phyloP scores from a whole-genome alignment of 2,113 vertebrate genomes.

The Dipodomys ordii region DNA sequence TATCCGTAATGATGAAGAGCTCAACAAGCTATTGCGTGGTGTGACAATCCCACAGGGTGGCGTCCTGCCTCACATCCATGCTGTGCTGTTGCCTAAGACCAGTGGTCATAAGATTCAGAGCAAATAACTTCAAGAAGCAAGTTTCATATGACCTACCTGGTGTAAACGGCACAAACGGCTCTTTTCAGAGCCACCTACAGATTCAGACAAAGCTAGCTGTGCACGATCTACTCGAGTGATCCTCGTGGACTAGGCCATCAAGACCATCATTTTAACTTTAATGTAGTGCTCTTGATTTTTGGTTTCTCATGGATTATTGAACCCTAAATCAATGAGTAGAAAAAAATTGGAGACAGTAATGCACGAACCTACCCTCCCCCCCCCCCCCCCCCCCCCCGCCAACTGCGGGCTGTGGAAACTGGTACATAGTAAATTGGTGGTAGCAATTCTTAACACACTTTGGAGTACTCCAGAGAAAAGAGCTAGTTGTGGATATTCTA shows the following conservation, averaged over 20 bases:
- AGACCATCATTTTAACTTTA: not conserved
- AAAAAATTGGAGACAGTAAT: no score
- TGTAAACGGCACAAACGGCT: conserved; percentile 25
- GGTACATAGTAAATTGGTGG: not conserved
- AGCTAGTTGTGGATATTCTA: not conserved
- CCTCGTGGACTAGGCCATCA: not conserved
- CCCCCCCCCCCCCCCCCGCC: no score
- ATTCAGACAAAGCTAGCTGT: not conserved
- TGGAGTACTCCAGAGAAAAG: not conserved
- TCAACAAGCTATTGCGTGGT: not conserved
- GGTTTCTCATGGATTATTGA: not conserved
- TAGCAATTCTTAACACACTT: no score
- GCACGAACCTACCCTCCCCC: no score
- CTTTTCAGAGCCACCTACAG: conserved; percentile 56
- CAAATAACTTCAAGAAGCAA: not conserved
- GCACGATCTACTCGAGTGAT: not conserved
- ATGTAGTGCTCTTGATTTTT: no score
- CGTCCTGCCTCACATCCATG: conserved; percentile 34
- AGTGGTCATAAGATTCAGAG: not conserved
- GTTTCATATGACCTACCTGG: not conserved
- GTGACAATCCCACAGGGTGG: not conserved
- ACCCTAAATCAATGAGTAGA: no score
- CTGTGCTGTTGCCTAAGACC: not conserved
- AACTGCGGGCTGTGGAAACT: no score
- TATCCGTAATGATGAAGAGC: conserved; percentile 42